Base-by-base conservation (phyloP, 1,140 invertebrate species). In the Tenebrio molitor region DNA sequence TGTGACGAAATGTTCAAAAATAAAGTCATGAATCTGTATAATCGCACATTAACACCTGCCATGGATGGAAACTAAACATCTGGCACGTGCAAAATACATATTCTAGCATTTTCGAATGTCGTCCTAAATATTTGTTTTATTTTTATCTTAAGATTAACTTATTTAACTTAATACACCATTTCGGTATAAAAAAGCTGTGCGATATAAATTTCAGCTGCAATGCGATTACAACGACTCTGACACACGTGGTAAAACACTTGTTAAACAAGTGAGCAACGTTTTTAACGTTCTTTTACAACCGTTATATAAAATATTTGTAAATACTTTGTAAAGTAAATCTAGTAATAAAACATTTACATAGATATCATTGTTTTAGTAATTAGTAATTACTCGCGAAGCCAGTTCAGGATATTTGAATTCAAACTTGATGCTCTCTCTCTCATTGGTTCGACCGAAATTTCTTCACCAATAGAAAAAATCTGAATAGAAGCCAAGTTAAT, bases 251-350 rank as follows among this genome's bases (percentile, higher is more conserved):
- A n/a, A n/a, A n/a, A n/a, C n/a, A n/a, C n/a, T n/a, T n/a, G n/a
- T n/a, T n/a, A n/a, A n/a, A n/a, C n/a, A n/a, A n/a, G n/a, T n/a
- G n/a, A n/a, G n/a, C n/a, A n/a, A n/a, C n/a, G n/a, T n/a, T n/a
- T n/a, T n/a, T n/a, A n/a, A n/a, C n/a, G n/a, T n/a, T n/a, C n/a
- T n/a, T n/a, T n/a, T n/a, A n/a, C n/a, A n/a, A n/a, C n/a, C n/a
- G 12, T 39, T 39, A 12, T 12, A 12, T 39, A 39, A 39, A 50
- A n/a, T 15, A 15, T 17, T 44, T 50, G 21, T 50, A 50, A 50
- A 50, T 50, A 50, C n/a, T 15, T 50, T 50, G 16, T 50, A 25
- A 25, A 17, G 17, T 50, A 50, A 8, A 16, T 50, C 2, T 15
- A 50, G 12, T 3, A 39, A 39, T 39, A 39, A 39, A 39, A 39